Evolutionary conservation across 2,797 vertebrate species (phyloP).

Genomic region (Champsocephalus esox): DNA sequence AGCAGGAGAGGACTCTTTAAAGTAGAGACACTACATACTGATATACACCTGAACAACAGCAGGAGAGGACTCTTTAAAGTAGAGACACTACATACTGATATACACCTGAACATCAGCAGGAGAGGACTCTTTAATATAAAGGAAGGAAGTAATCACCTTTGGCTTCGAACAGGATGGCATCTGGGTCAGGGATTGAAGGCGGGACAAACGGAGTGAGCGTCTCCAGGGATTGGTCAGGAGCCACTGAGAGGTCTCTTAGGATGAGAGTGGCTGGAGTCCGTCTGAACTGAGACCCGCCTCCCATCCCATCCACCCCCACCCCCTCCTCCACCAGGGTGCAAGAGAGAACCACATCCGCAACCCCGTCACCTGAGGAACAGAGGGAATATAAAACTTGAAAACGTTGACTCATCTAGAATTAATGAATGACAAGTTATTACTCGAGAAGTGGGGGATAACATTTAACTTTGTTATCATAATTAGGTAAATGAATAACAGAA

Average conservation of each 20-base stretch:
- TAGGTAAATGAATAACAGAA: neutral
- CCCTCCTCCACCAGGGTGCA: conserved; percentile 85
- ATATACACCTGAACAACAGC: too few species aligned
- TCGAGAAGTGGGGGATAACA: neutral
- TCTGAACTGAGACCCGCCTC: conserved; percentile 61
- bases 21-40: too few species aligned
- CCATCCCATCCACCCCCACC: conserved; percentile 61
- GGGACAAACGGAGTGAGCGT: conserved; percentile 83
- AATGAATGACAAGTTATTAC: neutral
- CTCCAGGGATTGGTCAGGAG: conserved; percentile 75
- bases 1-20: too few species aligned
- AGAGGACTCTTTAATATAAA: neutral
- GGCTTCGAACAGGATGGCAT: conserved; percentile 81
- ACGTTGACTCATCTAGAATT: neutral
- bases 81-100: too few species aligned
- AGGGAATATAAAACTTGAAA: neutral
- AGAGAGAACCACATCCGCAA: conserved; percentile 85
- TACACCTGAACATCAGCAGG: too few species aligned
- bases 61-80: too few species aligned
- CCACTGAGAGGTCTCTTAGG: conserved; percentile 76
- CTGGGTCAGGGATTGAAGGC: conserved; percentile 75
- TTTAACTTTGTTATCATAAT: neutral
- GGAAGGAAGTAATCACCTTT: conserved; percentile 65
- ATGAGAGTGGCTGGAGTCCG: conserved; percentile 83
- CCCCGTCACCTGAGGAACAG: conserved; percentile 60